phyloP scores from a whole-genome alignment of 2,113 vertebrate genomes.

The Alectura lathami region DNA sequence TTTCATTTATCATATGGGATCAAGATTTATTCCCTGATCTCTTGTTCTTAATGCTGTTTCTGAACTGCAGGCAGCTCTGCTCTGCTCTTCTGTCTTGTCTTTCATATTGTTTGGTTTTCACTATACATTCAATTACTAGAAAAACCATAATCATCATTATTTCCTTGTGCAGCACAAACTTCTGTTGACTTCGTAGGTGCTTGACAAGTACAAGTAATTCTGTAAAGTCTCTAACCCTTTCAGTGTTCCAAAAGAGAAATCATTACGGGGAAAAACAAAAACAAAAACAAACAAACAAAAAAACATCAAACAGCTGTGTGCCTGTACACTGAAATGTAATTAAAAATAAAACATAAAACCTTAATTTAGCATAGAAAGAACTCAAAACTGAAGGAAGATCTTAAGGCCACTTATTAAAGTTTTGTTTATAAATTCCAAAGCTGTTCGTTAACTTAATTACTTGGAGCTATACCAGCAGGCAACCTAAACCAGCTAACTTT shows the following conservation, averaged over 20 bases:
- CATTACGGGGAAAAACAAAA: rapidly evolving
- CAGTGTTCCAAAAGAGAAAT: neutral
- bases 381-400: neutral
- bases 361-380: neutral
- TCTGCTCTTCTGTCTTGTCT: neutral
- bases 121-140: neutral
- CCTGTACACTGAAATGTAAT: neutral
- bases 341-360: too few species aligned
- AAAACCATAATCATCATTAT: rapidly evolving
- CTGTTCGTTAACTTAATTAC: neutral
- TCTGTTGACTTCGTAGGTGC: neutral
- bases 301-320: neutral
- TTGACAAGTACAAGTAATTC: neutral
- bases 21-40: neutral
- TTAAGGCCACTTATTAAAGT: neutral
- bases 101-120: neutral
- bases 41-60: neutral
- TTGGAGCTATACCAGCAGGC: neutral
- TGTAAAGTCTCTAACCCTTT: neutral
- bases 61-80: neutral
- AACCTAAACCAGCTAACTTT: neutral
- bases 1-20: neutral
- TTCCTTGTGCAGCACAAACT: neutral
- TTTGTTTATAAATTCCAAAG: slow-evolving; percentile 43
- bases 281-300: neutral